phyloP scores from a whole-genome alignment of 92 coral and sea anemone species.

The Epizoanthus scotinus region DNA sequence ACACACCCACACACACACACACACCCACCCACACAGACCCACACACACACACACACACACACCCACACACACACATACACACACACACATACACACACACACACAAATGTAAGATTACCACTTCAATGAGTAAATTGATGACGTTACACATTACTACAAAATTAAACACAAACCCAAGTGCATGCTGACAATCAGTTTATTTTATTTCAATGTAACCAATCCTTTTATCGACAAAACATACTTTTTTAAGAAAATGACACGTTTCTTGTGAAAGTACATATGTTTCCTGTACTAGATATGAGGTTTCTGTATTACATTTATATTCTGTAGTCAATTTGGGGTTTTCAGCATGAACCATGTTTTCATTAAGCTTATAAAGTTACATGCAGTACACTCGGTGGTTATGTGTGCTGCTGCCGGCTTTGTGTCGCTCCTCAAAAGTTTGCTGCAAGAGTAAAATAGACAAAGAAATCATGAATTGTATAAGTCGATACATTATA shows the following conservation, averaged over 20 bases:
- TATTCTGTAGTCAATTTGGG: neutral
- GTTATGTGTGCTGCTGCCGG: neutral
- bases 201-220: neutral
- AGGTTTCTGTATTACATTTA: neutral
- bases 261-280: neutral
- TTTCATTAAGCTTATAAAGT: neutral
- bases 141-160: too few species aligned
- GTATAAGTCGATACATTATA: neutral
- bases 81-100: too few species aligned
- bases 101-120: too few species aligned
- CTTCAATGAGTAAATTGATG: too few species aligned
- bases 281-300: neutral
- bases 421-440: neutral
- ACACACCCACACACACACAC: too few species aligned
- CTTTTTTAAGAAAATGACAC: neutral
- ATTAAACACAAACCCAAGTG: too few species aligned
- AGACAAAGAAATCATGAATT: neutral
- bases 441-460: constrained; percentile 4
- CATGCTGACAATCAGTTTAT: neutral
- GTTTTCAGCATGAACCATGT: neutral
- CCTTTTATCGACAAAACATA: neutral
- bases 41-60: too few species aligned
- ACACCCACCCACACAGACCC: too few species aligned
- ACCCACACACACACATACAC: too few species aligned
- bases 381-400: neutral